Percentiles rank a stretch among this genome's conserved stretches.
phyloP scores from a whole-genome alignment of 2,888 invertebrate species.

The Lasioglossum leucozonium region DNA sequence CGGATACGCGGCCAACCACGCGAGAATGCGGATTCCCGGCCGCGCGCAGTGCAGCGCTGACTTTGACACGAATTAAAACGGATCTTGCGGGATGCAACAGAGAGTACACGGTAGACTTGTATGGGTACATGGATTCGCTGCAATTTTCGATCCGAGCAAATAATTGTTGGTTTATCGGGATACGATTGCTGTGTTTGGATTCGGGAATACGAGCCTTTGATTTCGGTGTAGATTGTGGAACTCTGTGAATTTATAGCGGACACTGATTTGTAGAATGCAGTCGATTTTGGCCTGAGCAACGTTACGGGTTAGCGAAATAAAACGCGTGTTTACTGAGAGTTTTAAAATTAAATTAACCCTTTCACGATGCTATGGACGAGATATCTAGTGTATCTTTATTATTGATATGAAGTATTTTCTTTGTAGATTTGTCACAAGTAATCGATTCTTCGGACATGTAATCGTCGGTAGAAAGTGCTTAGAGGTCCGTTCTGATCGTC shows the following conservation, averaged over 20 bases:
- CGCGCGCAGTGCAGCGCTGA: slow-evolving; percentile 14
- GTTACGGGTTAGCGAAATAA: neutral
- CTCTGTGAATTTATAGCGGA: neutral
- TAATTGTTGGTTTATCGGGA: neutral
- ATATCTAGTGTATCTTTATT: too few species aligned
- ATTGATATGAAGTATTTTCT: too few species aligned
- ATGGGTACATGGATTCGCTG: neutral
- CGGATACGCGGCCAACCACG: slow-evolving; percentile 45
- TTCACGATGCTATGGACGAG: too few species aligned
- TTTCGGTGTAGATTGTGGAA: neutral
- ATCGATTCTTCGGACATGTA: too few species aligned
- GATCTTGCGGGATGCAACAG: slow-evolving; percentile 22
- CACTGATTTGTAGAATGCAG: neutral
- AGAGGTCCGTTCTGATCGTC: too few species aligned
- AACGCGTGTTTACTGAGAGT: too few species aligned
- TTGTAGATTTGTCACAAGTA: too few species aligned
- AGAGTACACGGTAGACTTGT: neutral
- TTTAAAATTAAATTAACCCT: too few species aligned
- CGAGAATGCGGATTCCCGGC: slow-evolving; percentile 33
- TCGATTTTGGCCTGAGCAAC: neutral
- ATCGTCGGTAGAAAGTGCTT: too few species aligned
- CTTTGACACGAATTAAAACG: slow-evolving; percentile 55
- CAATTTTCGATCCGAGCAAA: neutral
- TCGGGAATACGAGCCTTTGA: neutral
- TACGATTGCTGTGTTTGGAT: neutral